These are phyloP conservation scores for Fistularia commersonii DNA, from an alignment of 2,797 vertebrate species.

Conservation along the genomic window DNA sequence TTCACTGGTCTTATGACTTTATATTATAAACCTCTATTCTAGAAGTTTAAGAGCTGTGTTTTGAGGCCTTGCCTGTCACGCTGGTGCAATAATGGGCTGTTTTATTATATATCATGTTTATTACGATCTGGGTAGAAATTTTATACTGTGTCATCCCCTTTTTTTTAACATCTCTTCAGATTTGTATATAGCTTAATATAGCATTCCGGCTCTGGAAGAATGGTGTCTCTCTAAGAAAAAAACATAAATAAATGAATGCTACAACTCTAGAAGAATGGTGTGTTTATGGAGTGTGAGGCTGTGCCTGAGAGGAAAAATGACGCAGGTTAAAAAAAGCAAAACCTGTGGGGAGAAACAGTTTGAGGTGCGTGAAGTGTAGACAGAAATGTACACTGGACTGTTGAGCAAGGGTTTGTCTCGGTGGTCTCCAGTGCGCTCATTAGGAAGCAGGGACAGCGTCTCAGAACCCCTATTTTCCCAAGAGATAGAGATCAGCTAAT, in stretches of 20 bases:
- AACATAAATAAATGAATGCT: too few species aligned
- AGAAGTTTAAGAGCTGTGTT: constrained; percentile 24
- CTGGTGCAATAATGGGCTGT: constrained; percentile 28
- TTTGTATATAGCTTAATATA: too few species aligned
- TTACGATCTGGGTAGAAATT: too few species aligned
- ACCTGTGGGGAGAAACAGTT: constrained; percentile 50
- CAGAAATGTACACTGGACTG: constrained; percentile 27
- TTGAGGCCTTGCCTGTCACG: constrained; percentile 32
- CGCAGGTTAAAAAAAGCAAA: constrained; percentile 10
- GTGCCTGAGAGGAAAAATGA: constrained; percentile 15
- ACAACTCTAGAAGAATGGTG: constrained; percentile 5
- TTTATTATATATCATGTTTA: too few species aligned
- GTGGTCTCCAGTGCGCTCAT: constrained; percentile 72
- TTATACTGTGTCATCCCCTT: too few species aligned
- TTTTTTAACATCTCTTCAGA: too few species aligned
- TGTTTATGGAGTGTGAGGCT: constrained; percentile 25
- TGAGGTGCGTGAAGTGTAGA: constrained; percentile 35
- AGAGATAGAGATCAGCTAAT: constrained; percentile 63
- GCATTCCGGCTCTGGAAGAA: too few species aligned
- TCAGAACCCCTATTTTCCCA: constrained; percentile 51
- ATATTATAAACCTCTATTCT: constrained; percentile 46
- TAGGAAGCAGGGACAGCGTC: constrained; percentile 64
- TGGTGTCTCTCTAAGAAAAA: too few species aligned
- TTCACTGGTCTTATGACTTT: constrained; percentile 27
- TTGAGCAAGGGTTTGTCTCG: constrained; percentile 36